These are phyloP conservation scores for Campoletis raptor DNA, from an alignment of 2,888 invertebrate species.

Conservation along the genomic window DNA sequence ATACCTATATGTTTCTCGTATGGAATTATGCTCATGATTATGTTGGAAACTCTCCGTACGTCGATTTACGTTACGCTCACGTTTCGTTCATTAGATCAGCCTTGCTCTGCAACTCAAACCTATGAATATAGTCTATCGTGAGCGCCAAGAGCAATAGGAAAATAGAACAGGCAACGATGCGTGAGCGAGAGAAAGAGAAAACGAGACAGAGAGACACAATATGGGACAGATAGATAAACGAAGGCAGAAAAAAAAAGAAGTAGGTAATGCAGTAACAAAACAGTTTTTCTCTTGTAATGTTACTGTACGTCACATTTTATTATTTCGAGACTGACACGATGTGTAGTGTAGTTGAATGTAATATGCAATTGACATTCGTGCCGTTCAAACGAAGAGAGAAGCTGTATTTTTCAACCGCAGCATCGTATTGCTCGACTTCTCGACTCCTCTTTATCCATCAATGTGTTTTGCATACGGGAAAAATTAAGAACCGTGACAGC, in stretches of 20 bases:
- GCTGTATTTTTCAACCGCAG: constrained; percentile 18
- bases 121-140: constrained; percentile 49
- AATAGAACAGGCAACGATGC: constrained; percentile 48
- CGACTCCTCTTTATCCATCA: constrained; percentile 1
- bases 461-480: background rate
- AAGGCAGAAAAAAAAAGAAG: background rate
- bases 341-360: background rate
- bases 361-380: constrained; percentile 44
- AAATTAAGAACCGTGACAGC: background rate
- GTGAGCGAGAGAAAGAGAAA: background rate
- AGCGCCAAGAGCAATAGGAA: constrained; percentile 44
- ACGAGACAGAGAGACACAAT: constrained; percentile 1
- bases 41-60: constrained; percentile 36
- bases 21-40: background rate
- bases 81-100: constrained; percentile 69
- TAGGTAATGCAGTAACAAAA: constrained; percentile 26
- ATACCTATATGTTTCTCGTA: constrained; percentile 1
- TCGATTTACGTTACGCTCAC: constrained; percentile 67
- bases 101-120: constrained; percentile 64
- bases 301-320: constrained; percentile 60
- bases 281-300: constrained; percentile 58
- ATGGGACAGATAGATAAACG: background rate
- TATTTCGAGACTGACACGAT: constrained; percentile 56
- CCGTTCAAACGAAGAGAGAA: constrained; percentile 30
- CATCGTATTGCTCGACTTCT: constrained; percentile 27